Percentiles rank a stretch among this genome's conserved stretches.
Conservation (phyloP, 2,888 invertebrate species). For the Ditula angustiorana region DNA sequence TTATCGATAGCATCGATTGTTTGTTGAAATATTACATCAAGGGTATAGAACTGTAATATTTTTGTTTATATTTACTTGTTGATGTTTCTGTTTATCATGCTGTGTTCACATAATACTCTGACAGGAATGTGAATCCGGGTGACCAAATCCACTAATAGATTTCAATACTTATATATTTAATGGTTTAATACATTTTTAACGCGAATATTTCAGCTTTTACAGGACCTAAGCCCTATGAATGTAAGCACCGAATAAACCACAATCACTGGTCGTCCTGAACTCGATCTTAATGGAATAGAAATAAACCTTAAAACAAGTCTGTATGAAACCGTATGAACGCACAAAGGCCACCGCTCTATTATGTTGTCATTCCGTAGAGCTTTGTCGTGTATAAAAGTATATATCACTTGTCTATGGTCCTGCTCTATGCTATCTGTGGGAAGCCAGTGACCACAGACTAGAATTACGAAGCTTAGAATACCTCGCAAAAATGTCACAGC, state of each 20-base stretch:
- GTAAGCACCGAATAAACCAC: conserved; percentile 3
- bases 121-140: no score
- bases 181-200: no score
- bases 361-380: conserved; percentile 45
- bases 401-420: conserved; percentile 11
- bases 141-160: no score
- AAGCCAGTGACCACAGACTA: not conserved
- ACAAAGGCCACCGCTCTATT: conserved; percentile 43
- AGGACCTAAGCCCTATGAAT: conserved; percentile 10
- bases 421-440: conserved; percentile 5
- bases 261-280: not conserved
- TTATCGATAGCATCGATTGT: no score
- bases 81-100: no score
- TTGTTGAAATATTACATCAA: no score
- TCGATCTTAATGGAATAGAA: not conserved
- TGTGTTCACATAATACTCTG: no score
- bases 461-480: not conserved
- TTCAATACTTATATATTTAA: no score
- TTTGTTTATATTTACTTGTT: no score
- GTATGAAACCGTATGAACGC: conserved; percentile 22
- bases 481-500: no score
- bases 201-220: not conserved
- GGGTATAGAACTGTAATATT: no score
- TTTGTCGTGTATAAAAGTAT: conserved; percentile 19
- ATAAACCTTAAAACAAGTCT: conserved; percentile 7